These are phyloP conservation scores for Pristionchus mayeri DNA, from an alignment of 2,888 invertebrate genomes.

Conservation along the genomic window DNA sequence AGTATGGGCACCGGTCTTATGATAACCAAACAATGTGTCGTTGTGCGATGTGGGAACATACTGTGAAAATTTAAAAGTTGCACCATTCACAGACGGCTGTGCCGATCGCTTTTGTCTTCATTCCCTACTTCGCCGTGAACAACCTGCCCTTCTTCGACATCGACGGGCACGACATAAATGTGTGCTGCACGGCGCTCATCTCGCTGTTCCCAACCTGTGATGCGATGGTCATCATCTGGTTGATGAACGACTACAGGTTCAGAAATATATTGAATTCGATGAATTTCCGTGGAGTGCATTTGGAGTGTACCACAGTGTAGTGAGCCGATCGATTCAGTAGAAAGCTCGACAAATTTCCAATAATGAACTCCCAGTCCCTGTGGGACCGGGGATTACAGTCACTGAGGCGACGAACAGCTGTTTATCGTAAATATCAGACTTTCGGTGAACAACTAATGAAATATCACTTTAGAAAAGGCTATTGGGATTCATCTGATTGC, in stretches of 20 bases:
- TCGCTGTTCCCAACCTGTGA: neutral
- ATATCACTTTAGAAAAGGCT: neutral
- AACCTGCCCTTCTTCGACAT: constrained; percentile 6
- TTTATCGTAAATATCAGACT: neutral
- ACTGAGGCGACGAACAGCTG: too few relatives aligned
- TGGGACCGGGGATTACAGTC: too few relatives aligned
- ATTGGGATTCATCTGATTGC: neutral
- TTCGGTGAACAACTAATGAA: neutral
- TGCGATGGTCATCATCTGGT: neutral
- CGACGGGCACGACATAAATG: neutral
- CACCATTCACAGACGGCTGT: neutral
- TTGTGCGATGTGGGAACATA: neutral
- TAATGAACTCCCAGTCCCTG: neutral
- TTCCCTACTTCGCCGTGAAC: constrained; percentile 19
- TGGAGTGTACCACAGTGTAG: too few relatives aligned
- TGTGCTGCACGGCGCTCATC: neutral
- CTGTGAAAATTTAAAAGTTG: neutral
- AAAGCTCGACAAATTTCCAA: neutral
- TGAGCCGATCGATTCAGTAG: too few relatives aligned
- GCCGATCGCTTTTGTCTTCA: neutral
- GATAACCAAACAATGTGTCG: too few relatives aligned
- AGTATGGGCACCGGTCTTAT: too few relatives aligned
- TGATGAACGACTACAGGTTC: neutral
- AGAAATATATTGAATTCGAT: neutral
- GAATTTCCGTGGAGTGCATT: too few relatives aligned